Percentiles rank a stretch among this genome's conserved stretches.
Evolutionary conservation across 2,113 vertebrate species (phyloP).

Genomic region (Colius striatus): DNA sequence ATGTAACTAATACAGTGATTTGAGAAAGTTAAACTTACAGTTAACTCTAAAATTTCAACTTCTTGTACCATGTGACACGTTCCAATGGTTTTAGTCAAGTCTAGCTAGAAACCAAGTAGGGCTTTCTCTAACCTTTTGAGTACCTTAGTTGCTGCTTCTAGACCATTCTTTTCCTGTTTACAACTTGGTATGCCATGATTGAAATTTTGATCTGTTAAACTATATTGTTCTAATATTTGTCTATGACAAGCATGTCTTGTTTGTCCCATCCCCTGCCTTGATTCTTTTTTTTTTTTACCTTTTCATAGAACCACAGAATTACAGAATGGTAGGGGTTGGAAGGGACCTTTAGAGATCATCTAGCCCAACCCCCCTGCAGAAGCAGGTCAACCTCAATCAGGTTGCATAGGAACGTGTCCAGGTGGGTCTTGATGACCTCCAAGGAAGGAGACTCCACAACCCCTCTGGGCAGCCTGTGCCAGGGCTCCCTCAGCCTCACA

Average conservation of each 20-base stretch:
- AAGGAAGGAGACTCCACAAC: no score
- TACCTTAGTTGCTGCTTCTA: neutral
- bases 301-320: no score
- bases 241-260: neutral
- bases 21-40: neutral
- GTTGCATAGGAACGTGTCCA: no score
- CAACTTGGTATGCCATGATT: neutral
- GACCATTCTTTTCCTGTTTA: neutral
- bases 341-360: no score
- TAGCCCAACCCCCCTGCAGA: no score
- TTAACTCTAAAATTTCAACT: neutral
- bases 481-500: no score
- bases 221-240: neutral
- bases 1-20: neutral
- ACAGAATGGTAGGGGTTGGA: no score
- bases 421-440: no score
- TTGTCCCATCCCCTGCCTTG: accelerated
- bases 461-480: no score
- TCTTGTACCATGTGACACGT: neutral
- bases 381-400: no score
- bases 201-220: neutral
- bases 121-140: neutral
- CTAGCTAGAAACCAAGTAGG: neutral
- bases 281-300: neutral
- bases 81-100: neutral